Evolutionary conservation across 1,140 invertebrate genomes (phyloP).

Genomic region (Agrypnia vestita): DNA sequence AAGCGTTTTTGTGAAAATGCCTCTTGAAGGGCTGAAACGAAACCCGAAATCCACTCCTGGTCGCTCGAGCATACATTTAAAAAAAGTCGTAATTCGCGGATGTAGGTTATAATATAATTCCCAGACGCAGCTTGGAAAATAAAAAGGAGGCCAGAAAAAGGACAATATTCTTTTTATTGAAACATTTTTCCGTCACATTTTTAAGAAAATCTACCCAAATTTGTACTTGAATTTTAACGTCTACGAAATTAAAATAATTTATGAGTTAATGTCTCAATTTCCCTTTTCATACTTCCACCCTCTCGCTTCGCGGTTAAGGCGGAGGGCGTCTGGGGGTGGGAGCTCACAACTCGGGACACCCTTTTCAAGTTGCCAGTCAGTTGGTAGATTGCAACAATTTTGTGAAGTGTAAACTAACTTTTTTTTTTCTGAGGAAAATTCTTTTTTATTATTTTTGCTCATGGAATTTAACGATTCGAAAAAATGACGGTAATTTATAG

Average conservation of each 20-base stretch:
- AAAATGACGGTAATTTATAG: no score
- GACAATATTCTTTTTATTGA: no score
- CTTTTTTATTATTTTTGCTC: neutral
- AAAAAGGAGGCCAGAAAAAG: no score
- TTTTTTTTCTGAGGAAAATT: neutral
- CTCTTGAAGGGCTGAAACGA: no score
- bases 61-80: no score
- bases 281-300: constrained; percentile 26
- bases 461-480: neutral
- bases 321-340: neutral
- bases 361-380: constrained; percentile 6
- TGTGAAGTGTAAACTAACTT: constrained; percentile 13
- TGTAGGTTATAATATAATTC: no score
- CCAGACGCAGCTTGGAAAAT: no score
- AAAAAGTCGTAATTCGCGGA: no score
- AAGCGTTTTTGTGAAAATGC: no score
- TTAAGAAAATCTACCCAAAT: constrained; percentile 12
- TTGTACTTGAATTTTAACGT: constrained; percentile 1
- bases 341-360: constrained; percentile 4
- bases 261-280: constrained; percentile 37
- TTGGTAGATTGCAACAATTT: constrained; percentile 27
- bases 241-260: constrained; percentile 39
- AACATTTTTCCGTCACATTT: neutral
- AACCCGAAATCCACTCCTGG: no score
- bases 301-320: neutral